Base-by-base conservation (phyloP, 2,797 vertebrate genomes). In the Buphagus erythrorhynchus region DNA sequence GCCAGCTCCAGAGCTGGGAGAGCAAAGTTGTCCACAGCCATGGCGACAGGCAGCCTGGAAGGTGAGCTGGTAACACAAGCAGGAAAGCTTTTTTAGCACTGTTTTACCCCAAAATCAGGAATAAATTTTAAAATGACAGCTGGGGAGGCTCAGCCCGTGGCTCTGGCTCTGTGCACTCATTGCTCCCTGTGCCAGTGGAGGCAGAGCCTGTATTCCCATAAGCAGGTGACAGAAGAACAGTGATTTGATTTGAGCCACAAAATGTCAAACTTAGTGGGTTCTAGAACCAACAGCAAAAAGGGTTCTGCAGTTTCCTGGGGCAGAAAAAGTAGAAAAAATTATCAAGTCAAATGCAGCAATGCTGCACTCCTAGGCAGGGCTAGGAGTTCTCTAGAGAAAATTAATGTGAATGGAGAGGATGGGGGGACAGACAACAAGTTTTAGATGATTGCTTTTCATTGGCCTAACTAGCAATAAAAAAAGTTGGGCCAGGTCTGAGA, bases 381-480 rank as follows among this genome's bases (percentile, higher is more conserved):
- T 18, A 31, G 28, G 49, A 68, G 33, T 3, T 25, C 2, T 31
- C 26, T 13, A 38, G 76, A 69, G 55, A 68, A 90, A 80, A 88
- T 35, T 7, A 42, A 52, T 4, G 4, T 2, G 8, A 36, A 43
- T 36, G 31, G 22, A 86, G 46, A 59, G 5, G 21, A 10, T 35
- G 3, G 3, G 28, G 16, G 29, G 8, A 71, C 54, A 65, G 42
- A 51, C 25, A 88, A 52, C 26, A 91, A 72, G 18, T 67, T 91
- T 90, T 88, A 80, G 46, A n/a, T 0, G 0, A 85, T 67, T 93
- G 45, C 20, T 75, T 91, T 93, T 73, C 73, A 42, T 46, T 86
- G 86, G 54, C 22, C 61, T 72, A 89, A 85, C 33, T 77, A 86
- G 77, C 58, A 93, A 67, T 80, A 78, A 73, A 94, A 94, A 91